These are phyloP conservation scores for Aphis gossypii DNA, from an alignment of 1,140 invertebrate genomes.

Conservation along the genomic window DNA sequence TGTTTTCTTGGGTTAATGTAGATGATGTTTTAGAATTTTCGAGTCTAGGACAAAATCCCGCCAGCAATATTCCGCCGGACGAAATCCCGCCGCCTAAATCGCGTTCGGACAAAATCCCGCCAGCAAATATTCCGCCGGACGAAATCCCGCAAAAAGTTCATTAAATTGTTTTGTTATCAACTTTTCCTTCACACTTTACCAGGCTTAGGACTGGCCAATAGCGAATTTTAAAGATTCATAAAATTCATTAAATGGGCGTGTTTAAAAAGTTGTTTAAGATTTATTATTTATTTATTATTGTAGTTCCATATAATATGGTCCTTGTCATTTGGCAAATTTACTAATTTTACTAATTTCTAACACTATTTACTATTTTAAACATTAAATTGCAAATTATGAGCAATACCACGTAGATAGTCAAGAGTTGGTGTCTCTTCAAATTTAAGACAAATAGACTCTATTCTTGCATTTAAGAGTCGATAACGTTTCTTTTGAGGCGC, in stretches of 20 bases:
- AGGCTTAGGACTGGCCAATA: background rate
- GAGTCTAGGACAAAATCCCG: background rate
- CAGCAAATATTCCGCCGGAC: too few species aligned
- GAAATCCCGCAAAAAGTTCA: background rate
- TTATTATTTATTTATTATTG: background rate
- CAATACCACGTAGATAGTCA: background rate
- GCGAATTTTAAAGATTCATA: background rate
- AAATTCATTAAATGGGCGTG: background rate
- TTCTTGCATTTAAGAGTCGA: background rate
- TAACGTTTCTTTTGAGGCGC: too few species aligned
- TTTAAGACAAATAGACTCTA: slow-evolving; percentile 1
- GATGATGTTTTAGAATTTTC: too few species aligned
- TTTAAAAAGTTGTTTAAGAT: background rate
- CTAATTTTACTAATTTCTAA: background rate
- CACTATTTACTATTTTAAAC: background rate
- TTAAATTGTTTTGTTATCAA: background rate
- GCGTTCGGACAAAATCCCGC: background rate
- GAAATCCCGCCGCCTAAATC: background rate
- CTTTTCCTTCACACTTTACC: background rate
- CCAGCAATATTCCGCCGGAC: too few species aligned
- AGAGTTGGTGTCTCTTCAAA: background rate
- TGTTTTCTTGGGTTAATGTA: too few species aligned
- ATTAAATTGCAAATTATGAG: background rate
- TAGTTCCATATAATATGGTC: background rate
- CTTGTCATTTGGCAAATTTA: background rate